phyloP scores from a whole-genome alignment of 1,140 invertebrate species.

The Ceratina calcarata region DNA sequence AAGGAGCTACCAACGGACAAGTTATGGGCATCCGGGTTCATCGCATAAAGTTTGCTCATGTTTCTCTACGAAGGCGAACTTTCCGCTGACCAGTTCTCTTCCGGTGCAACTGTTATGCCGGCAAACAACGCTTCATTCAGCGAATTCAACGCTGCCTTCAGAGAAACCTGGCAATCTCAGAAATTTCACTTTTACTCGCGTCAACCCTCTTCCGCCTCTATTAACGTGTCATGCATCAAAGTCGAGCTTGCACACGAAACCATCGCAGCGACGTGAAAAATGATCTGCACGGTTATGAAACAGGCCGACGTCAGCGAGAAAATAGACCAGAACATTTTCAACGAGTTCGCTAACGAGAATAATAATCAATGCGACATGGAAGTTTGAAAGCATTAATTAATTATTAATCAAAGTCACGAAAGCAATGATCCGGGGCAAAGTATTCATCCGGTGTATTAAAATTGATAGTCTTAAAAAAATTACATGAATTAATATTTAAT shows the following conservation, averaged over 20 bases:
- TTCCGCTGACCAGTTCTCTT: background rate
- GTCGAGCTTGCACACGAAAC: background rate
- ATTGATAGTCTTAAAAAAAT: no score
- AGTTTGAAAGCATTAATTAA: slow-evolving; percentile 19
- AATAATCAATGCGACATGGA: slow-evolving; percentile 1
- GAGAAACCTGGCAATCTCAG: background rate
- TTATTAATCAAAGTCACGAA: slow-evolving; percentile 35
- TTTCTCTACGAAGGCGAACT: background rate
- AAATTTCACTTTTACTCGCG: slow-evolving; percentile 15
- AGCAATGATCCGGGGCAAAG: no score
- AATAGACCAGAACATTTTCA: slow-evolving; percentile 29
- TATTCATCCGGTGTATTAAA: no score
- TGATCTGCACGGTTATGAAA: background rate
- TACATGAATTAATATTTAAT: no score
- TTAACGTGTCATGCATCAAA: slow-evolving; percentile 20
- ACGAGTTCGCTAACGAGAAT: slow-evolving; percentile 36
- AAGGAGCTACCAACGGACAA: no score
- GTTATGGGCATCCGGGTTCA: background rate
- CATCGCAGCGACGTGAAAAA: background rate
- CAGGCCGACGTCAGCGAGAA: background rate
- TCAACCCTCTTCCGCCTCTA: background rate
- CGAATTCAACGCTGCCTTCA: background rate
- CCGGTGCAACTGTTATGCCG: background rate
- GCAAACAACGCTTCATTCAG: background rate
- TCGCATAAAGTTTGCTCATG: background rate